Conservation (phyloP, 1,140 invertebrate species). For the Pseudoatta argentina region DNA sequence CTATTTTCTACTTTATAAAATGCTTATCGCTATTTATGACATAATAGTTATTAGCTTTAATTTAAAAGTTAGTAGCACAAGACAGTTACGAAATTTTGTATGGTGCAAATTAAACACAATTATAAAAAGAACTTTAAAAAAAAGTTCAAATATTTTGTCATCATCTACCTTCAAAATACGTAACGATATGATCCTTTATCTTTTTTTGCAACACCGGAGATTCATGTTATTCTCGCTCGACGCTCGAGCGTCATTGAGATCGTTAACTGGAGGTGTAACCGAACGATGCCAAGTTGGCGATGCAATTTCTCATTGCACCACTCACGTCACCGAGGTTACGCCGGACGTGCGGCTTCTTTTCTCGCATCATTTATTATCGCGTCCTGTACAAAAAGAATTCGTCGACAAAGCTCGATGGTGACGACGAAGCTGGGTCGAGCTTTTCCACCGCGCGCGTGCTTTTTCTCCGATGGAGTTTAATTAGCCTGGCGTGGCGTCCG, state of each 20-base stretch:
- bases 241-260: constrained; percentile 4
- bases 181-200: neutral
- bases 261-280: constrained; percentile 53
- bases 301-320: constrained; percentile 61
- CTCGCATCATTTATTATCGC: constrained; percentile 55
- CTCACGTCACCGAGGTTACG: constrained; percentile 54
- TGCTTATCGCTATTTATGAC: neutral
- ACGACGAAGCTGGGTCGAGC: constrained; percentile 1
- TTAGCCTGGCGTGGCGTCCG: constrained; percentile 54
- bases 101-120: neutral
- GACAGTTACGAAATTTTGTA: constrained; percentile 1
- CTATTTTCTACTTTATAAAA: neutral
- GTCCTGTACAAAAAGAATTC: constrained; percentile 32
- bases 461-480: constrained; percentile 67
- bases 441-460: constrained; percentile 22
- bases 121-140: neutral
- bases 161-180: neutral
- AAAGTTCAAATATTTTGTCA: constrained; percentile 24
- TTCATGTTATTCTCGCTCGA: neutral
- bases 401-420: constrained; percentile 48
- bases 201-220: constrained; percentile 6
- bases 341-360: constrained; percentile 24
- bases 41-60: neutral
- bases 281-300: constrained; percentile 56
- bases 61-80: neutral